Percentiles rank a stretch among this genome's conserved stretches.
Evolutionary conservation across 2,113 vertebrate species (phyloP).

Genomic region (Willisornis vidua): DNA sequence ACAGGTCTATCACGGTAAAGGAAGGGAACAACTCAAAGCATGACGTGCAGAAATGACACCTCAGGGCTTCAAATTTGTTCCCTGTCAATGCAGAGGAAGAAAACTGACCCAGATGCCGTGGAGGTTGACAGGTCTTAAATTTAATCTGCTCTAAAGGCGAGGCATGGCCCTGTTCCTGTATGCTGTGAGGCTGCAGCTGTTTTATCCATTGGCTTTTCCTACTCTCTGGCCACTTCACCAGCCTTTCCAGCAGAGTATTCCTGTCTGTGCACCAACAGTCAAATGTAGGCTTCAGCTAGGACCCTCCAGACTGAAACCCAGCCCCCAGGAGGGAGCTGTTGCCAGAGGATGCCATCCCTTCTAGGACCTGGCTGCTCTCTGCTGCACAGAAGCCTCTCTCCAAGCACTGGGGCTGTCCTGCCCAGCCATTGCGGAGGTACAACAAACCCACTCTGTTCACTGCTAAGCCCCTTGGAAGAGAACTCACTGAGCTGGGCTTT

Average conservation of each 20-base stretch:
- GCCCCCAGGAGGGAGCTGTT: neutral
- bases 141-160: neutral
- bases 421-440: neutral
- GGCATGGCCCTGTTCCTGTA: neutral
- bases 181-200: neutral
- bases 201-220: constrained; percentile 12
- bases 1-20: neutral
- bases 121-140: constrained; percentile 45
- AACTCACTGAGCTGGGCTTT: neutral
- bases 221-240: neutral
- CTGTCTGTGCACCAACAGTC: neutral
- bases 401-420: neutral
- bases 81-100: constrained; percentile 21
- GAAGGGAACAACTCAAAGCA: constrained; percentile 5
- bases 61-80: constrained; percentile 53
- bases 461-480: neutral
- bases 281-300: neutral
- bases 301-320: fast-evolving
- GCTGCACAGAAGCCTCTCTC: neutral
- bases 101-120: neutral
- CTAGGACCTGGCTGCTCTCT: neutral
- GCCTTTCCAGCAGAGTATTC: neutral
- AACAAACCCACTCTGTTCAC: fast-evolving
- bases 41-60: neutral
- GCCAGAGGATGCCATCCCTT: neutral